Evolutionary conservation across 2,888 invertebrate genomes (phyloP).

Genomic region (Elysia crispata): DNA sequence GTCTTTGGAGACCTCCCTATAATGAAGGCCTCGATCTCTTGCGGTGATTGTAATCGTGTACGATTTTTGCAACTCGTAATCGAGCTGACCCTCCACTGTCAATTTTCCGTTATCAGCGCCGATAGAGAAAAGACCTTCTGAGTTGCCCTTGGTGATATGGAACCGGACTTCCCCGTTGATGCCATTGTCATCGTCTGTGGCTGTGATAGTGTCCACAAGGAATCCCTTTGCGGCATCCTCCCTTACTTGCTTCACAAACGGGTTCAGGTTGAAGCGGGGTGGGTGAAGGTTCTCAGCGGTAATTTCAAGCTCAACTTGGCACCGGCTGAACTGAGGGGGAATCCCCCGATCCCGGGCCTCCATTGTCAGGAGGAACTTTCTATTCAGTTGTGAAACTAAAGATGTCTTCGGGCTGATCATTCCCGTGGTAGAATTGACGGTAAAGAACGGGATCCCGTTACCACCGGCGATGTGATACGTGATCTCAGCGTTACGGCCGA

Average conservation of each 20-base stretch:
- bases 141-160: constrained; percentile 82
- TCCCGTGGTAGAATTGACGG: constrained; percentile 87
- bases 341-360: constrained; percentile 91
- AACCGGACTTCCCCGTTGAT: constrained; percentile 94
- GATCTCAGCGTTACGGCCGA: constrained; percentile 92
- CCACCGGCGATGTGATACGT: constrained; percentile 85
- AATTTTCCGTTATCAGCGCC: constrained; percentile 88
- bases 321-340: constrained; percentile 89
- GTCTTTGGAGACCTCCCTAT: constrained; percentile 86
- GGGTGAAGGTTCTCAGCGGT: constrained; percentile 89
- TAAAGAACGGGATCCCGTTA: constrained; percentile 87
- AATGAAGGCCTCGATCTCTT: constrained; percentile 89
- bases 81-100: constrained; percentile 87
- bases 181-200: constrained; percentile 90
- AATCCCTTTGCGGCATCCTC: constrained; percentile 93
- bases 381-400: constrained; percentile 78
- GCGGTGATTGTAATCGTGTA: constrained; percentile 93
- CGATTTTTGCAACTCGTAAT: constrained; percentile 90
- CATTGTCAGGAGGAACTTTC: constrained; percentile 84
- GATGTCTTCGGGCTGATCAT: constrained; percentile 84
- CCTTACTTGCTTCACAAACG: constrained; percentile 92
- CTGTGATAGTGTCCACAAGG: constrained; percentile 87
- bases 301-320: constrained; percentile 79
- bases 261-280: constrained; percentile 87
- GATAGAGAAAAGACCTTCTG: constrained; percentile 88